Evolutionary conservation across 2,113 vertebrate genomes (phyloP).

Genomic region (Rhabdomys dilectus): DNA sequence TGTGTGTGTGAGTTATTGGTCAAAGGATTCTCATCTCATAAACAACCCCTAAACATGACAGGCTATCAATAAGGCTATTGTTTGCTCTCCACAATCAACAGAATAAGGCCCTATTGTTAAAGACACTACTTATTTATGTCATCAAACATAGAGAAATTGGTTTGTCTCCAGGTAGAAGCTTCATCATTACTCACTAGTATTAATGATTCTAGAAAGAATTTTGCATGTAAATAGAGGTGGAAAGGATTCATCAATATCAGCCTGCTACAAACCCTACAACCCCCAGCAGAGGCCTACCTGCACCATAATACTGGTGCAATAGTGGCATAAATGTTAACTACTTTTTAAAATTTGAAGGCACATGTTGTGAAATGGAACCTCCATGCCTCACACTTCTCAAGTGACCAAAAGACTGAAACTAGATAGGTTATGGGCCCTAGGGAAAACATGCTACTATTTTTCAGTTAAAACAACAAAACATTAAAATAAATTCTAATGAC

Average conservation of each 20-base stretch:
- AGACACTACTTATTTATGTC: not conserved
- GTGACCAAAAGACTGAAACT: not conserved
- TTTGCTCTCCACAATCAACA: not conserved
- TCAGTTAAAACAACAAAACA: not conserved
- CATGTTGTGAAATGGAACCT: not conserved
- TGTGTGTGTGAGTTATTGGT: not conserved
- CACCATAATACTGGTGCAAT: not conserved
- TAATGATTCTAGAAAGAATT: not conserved
- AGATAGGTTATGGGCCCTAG: not conserved
- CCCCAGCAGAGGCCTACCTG: not conserved
- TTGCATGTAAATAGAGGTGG: not conserved
- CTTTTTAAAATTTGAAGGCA: not conserved
- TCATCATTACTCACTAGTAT: not conserved
- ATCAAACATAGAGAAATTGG: not conserved
- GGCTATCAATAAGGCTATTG: not conserved
- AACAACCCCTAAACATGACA: not conserved
- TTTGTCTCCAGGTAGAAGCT: not conserved
- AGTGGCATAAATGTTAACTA: not conserved
- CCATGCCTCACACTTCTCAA: not conserved
- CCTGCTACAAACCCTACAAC: not conserved
- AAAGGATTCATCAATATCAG: not conserved
- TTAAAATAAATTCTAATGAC: not conserved
- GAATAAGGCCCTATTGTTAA: not conserved
- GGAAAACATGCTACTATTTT: not conserved
- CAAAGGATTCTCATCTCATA: not conserved